Conservation (phyloP, 1,140 invertebrate genomes). For the Zaprionus ornatus region DNA sequence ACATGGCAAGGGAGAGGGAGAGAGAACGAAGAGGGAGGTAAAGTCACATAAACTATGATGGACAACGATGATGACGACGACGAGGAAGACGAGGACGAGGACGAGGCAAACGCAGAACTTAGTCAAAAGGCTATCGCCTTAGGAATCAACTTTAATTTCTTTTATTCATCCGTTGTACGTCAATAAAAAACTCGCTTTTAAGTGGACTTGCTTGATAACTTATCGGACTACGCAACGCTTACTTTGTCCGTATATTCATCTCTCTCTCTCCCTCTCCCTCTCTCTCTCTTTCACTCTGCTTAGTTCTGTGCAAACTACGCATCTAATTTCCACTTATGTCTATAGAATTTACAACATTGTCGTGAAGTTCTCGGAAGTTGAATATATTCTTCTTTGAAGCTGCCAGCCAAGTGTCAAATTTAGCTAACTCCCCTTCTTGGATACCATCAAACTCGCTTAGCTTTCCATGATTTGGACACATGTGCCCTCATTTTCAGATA, state of each 20-base stretch:
- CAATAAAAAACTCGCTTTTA: constrained; percentile 35
- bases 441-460: not conserved
- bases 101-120: not conserved
- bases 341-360: constrained; percentile 12
- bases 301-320: not conserved
- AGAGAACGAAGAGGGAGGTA: not conserved
- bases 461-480: not conserved
- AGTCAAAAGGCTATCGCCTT: constrained; percentile 27
- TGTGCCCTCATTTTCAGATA: not conserved
- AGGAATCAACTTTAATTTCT: constrained; percentile 43
- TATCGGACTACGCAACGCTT: not conserved
- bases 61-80: constrained; percentile 22
- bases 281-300: not conserved
- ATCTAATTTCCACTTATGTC: constrained; percentile 7
- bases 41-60: constrained; percentile 44
- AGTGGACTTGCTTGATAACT: constrained; percentile 21
- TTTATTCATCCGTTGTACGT: constrained; percentile 34
- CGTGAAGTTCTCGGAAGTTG: not conserved
- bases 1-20: not conserved
- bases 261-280: not conserved
- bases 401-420: constrained; percentile 4
- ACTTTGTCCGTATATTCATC: not conserved
- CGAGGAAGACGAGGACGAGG: not conserved
- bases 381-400: constrained; percentile 1
- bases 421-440: not conserved